Percentiles rank a stretch among this genome's conserved stretches.
Conservation (phyloP, 2,888 invertebrate species). For the Ligdia adustata region DNA sequence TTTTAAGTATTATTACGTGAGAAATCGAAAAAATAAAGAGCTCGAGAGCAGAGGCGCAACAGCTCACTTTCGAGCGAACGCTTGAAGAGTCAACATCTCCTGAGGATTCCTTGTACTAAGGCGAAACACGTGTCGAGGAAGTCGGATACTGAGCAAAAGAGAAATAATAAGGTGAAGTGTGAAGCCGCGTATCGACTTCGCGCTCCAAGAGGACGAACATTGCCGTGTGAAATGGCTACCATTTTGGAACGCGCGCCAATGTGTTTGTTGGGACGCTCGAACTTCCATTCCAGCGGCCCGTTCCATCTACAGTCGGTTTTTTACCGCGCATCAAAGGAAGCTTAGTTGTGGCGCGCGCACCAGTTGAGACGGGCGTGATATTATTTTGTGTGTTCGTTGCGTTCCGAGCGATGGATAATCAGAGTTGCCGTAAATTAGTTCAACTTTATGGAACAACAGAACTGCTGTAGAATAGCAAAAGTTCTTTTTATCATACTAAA, state of each 20-base stretch:
- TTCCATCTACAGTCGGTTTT: conserved; percentile 5
- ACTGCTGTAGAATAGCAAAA: neutral
- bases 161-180: no score
- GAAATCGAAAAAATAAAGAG: no score
- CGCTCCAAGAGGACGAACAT: conserved; percentile 30
- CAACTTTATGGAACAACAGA: neutral
- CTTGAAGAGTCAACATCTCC: no score
- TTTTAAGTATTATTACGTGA: no score
- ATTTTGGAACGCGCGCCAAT: conserved; percentile 34
- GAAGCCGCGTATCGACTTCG: conserved; percentile 28
- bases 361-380: neutral
- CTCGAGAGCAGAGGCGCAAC: no score
- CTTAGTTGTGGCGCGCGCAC: neutral
- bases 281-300: conserved; percentile 12
- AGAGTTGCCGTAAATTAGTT: conserved; percentile 1
- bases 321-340: neutral
- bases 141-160: no score
- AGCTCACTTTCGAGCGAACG: no score
- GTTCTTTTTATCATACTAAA: conserved; percentile 4
- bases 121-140: no score
- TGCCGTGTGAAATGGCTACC: conserved; percentile 33
- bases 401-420: neutral
- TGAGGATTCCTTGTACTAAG: no score
- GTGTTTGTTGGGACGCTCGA: conserved; percentile 33
- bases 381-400: neutral